Percentiles rank a stretch among this genome's conserved stretches.
phyloP scores from a whole-genome alignment of 2,888 invertebrate species.

The Pemphredon lugubris region DNA sequence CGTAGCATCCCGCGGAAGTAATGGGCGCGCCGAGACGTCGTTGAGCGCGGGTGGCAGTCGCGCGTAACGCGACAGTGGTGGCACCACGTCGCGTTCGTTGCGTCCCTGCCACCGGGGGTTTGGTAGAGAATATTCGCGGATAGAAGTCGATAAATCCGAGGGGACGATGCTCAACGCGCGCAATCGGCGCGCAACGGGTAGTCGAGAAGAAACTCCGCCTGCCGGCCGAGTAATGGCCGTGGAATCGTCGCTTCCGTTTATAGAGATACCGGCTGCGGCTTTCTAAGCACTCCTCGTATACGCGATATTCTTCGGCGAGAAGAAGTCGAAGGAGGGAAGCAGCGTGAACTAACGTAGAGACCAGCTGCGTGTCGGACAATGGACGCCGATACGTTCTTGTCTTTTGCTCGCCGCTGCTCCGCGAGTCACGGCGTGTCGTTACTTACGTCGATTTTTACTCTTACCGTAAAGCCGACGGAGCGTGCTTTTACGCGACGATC shows the following conservation, averaged over 20 bases:
- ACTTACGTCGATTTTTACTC: slow-evolving; percentile 26
- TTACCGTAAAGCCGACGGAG: background rate
- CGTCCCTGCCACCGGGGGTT: slow-evolving; percentile 42
- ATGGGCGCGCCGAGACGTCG: too few species aligned
- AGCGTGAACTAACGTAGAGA: slow-evolving; percentile 35
- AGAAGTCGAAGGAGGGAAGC: slow-evolving; percentile 51
- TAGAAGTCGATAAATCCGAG: slow-evolving; percentile 60
- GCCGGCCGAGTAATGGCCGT: slow-evolving; percentile 65
- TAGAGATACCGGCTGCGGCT: slow-evolving; percentile 64
- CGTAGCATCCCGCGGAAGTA: too few species aligned
- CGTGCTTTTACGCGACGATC: slow-evolving; percentile 1
- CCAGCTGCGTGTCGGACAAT: slow-evolving; percentile 58
- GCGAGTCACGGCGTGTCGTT: slow-evolving; percentile 9
- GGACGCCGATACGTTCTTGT: slow-evolving; percentile 47
- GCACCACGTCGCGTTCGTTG: slow-evolving; percentile 30
- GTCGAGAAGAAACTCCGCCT: slow-evolving; percentile 59
- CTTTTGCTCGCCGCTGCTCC: slow-evolving; percentile 14
- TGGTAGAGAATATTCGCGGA: slow-evolving; percentile 50
- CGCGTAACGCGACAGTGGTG: slow-evolving; percentile 14
- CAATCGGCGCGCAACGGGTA: slow-evolving; percentile 40
- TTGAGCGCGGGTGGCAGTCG: too few species aligned
- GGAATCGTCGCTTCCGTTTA: slow-evolving; percentile 70
- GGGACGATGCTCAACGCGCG: slow-evolving; percentile 34
- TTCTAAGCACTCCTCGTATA: slow-evolving; percentile 54
- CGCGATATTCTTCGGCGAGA: slow-evolving; percentile 46